Percentiles rank a stretch among this genome's conserved stretches.
Evolutionary conservation across 2,888 invertebrate genomes (phyloP).

Genomic region (Meiosimyza decipiens): DNA sequence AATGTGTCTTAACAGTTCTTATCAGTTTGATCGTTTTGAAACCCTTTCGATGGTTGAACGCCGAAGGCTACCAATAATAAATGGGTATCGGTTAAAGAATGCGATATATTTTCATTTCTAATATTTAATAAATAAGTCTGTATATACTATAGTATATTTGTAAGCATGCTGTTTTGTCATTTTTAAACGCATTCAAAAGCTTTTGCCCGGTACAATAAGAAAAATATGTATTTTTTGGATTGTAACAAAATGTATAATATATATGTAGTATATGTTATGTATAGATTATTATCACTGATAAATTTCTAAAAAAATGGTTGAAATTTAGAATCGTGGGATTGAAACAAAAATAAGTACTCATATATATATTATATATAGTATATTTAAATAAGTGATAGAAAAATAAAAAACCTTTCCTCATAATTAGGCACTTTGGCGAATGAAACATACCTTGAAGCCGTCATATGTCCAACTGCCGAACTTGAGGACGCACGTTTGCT

Average conservation of each 20-base stretch:
- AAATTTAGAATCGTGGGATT: constrained; percentile 29
- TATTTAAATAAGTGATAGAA: background rate
- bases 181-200: constrained; percentile 34
- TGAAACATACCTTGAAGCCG: constrained; percentile 89
- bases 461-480: constrained; percentile 98
- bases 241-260: constrained; percentile 4
- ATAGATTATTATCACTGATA: constrained; percentile 15
- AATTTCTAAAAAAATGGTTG: constrained; percentile 22
- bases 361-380: too few species aligned
- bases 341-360: background rate
- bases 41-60: constrained; percentile 11
- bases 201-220: constrained; percentile 32
- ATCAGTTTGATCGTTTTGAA: background rate
- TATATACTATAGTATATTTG: constrained; percentile 36
- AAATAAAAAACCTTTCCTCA: constrained; percentile 10
- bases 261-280: constrained; percentile 12
- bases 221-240: constrained; percentile 14
- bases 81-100: constrained; percentile 16
- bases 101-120: constrained; percentile 11
- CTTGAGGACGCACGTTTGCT: constrained; percentile 96
- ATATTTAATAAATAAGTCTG: constrained; percentile 26
- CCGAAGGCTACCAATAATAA: constrained; percentile 23
- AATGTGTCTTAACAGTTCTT: constrained; percentile 21
- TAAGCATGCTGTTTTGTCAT: constrained; percentile 26
- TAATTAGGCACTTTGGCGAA: constrained; percentile 22